Evolutionary conservation across 2,113 vertebrate species (phyloP), one percentile per base, ranked within the genome.

Genomic region (Onychostoma macrolepis): DNA sequence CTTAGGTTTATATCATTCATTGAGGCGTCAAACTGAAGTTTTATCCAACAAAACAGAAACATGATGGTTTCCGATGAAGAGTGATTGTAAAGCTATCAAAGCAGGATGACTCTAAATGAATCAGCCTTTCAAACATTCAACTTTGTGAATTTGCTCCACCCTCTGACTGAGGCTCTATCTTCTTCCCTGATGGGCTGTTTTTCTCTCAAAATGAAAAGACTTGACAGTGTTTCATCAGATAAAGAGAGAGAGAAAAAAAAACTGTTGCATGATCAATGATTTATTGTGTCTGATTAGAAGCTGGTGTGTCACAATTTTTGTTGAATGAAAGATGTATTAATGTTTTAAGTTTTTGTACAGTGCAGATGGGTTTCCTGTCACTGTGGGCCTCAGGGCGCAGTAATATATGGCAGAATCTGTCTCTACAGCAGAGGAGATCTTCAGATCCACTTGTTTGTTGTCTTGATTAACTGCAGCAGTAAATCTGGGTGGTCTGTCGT

Each of bases 391-490:
- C 85, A 89, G 74, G 30, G 86, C 86, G 53, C 89, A 90, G 86
- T 87, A 88, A 41, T 91, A 91, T 24, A 87, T 13, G 33, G 78
- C 88, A 83, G 87, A 89, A 58, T 91, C 89, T 81, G 83, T 61
- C 71, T 75, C 30, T 58, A 63, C 33, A 75, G 36, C 80, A 75
- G 80, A 80, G 43, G 84, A 87, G 72, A 90, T 85, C 9, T 65
- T 41, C 61, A 90, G 84, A 86, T 87, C 13, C 65, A 87, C 84
- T 33, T 1, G 61, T 65, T 80, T 87, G 5, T 11, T 28, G 7
- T 69, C 53, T 48, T 65, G 8, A 36, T 82, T 26, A 76, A 81
- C 67, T 69, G 56, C 10, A 43, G 76, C 71, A 15, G 41, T 43
- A 36, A 83, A 9, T 50, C 56, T 58, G 12, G 24, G 17, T 53